phyloP scores from a whole-genome alignment of 2,113 vertebrate species.

The Oxygymnocypris stewartii region DNA sequence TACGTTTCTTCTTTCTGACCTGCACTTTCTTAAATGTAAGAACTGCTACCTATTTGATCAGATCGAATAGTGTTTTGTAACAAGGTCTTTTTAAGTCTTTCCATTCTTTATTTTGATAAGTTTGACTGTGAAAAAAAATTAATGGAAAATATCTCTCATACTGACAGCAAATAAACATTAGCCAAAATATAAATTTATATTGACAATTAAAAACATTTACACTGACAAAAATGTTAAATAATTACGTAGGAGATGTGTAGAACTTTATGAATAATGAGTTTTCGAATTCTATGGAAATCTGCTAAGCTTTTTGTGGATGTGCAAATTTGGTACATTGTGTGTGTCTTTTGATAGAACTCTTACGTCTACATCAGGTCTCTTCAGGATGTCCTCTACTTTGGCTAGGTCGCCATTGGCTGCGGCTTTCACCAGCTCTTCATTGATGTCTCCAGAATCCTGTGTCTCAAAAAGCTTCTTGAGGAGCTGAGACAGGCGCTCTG shows the following conservation, averaged over 20 bases:
- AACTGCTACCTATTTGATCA: background rate
- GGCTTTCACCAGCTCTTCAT: constrained; percentile 98
- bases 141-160: background rate
- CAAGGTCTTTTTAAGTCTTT: background rate
- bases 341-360: constrained; percentile 48
- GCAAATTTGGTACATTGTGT: background rate
- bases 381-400: constrained; percentile 97
- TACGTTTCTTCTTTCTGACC: background rate
- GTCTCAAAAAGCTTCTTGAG: constrained; percentile 99
- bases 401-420: constrained; percentile 97
- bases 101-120: background rate
- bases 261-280: background rate
- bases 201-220: background rate
- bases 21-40: background rate
- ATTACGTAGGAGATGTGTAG: background rate
- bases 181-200: background rate
- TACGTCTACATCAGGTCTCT: constrained; percentile 96
- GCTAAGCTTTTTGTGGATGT: background rate
- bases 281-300: background rate
- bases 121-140: background rate
- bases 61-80: background rate
- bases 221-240: background rate
- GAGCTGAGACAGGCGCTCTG: constrained; percentile 95
- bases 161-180: background rate
- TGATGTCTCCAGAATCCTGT: constrained; percentile 97